phyloP scores from a whole-genome alignment of 2,113 vertebrate genomes.

The Lamprotornis superbus region DNA sequence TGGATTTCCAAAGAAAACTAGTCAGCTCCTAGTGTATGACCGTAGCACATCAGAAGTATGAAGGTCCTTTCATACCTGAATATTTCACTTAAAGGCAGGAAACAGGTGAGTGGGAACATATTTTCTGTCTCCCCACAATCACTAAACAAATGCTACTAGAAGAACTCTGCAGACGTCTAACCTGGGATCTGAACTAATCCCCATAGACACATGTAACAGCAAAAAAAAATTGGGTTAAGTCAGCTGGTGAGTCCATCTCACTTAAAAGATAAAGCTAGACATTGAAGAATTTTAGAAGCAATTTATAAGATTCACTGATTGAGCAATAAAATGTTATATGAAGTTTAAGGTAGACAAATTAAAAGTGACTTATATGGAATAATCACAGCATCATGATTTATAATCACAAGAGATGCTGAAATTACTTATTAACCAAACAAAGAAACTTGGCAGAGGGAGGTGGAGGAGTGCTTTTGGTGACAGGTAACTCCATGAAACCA shows the following conservation, averaged over 20 bases:
- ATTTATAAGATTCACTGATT: neutral
- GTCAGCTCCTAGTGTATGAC: neutral
- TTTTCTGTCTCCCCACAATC: neutral
- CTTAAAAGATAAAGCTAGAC: neutral
- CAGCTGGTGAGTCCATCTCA: neutral
- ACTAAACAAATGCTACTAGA: neutral
- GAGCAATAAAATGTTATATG: neutral
- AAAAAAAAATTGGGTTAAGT: neutral
- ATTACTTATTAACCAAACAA: neutral
- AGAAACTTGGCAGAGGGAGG: accelerated
- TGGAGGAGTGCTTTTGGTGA: neutral
- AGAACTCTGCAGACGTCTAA: neutral
- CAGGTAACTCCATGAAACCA: neutral
- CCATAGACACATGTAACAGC: accelerated
- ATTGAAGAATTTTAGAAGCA: neutral
- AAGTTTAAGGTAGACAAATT: neutral
- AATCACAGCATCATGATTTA: neutral
- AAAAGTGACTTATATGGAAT: neutral
- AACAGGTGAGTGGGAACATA: neutral
- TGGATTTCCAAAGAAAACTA: neutral
- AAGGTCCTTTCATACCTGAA: neutral
- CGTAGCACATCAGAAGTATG: neutral
- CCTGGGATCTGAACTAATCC: neutral
- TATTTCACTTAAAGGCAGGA: neutral
- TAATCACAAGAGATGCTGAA: neutral